Percentiles rank a stretch among this genome's conserved stretches.
Evolutionary conservation across 2,888 invertebrate genomes (phyloP).

Genomic region (Eristalis arbustorum): DNA sequence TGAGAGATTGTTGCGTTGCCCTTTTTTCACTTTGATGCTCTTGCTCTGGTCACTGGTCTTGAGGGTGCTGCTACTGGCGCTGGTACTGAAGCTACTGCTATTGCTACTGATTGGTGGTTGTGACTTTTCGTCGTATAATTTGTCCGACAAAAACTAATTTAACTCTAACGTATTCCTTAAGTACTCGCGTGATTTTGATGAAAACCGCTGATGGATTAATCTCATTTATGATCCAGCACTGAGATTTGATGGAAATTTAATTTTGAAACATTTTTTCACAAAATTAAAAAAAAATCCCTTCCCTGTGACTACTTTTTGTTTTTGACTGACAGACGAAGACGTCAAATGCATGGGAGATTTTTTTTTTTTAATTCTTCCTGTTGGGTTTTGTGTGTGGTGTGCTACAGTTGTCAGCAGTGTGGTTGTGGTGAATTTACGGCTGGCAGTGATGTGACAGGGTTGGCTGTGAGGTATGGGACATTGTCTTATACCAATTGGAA

Average conservation of each 20-base stretch:
- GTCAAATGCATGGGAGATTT: conserved; percentile 43
- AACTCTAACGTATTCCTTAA: conserved; percentile 1
- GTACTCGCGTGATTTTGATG: conserved; percentile 28
- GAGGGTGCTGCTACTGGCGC: neutral
- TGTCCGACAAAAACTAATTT: conserved; percentile 9
- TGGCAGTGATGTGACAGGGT: conserved; percentile 5
- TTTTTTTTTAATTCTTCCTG: conserved; percentile 22
- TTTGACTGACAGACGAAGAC: conserved; percentile 57
- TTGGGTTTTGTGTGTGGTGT: neutral
- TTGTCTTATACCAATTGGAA: neutral
- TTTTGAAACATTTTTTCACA: conserved; percentile 62
- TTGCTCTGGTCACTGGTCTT: conserved; percentile 5
- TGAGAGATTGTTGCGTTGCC: conserved; percentile 58
- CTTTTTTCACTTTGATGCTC: neutral
- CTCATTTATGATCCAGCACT: neutral
- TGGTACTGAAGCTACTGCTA: neutral
- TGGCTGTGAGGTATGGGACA: neutral
- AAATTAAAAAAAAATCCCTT: conserved; percentile 44
- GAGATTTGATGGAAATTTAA: conserved; percentile 37
- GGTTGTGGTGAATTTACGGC: conserved; percentile 1
- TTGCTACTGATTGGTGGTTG: conserved; percentile 8
- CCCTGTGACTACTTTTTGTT: conserved; percentile 58
- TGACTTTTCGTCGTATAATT: neutral
- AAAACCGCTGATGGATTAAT: neutral
- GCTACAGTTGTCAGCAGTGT: conserved; percentile 38